Percentiles rank a stretch among this genome's conserved stretches.
These are phyloP conservation scores for Charadrius vociferus DNA, from an alignment of 2,113 vertebrate species.

Conservation along the genomic window DNA sequence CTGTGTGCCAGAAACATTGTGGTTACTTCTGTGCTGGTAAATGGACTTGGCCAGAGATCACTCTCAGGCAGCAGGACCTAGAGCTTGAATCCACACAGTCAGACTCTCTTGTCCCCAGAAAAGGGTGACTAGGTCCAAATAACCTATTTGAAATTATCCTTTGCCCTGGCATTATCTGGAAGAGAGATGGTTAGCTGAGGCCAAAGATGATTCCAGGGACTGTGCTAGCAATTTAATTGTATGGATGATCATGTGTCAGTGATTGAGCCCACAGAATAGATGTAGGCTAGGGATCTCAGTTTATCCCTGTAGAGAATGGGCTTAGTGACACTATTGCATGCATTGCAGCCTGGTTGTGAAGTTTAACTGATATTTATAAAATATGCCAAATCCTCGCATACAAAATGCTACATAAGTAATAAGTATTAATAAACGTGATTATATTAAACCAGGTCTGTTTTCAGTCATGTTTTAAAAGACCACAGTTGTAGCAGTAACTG, in stretches of 20 bases:
- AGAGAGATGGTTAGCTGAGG: neutral
- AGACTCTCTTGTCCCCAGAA: neutral
- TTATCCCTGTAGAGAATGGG: conserved; percentile 63
- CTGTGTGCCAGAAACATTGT: neutral
- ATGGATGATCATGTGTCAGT: neutral
- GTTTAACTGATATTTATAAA: conserved; percentile 53
- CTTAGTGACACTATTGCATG: conserved; percentile 31
- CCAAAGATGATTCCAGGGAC: neutral
- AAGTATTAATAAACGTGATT: conserved; percentile 61
- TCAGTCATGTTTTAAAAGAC: conserved; percentile 49
- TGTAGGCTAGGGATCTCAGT: neutral
- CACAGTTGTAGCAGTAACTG: conserved; percentile 24
- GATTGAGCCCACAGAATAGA: conserved; percentile 10
- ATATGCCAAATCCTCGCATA: conserved; percentile 42
- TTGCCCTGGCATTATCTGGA: neutral
- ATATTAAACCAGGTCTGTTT: conserved; percentile 55
- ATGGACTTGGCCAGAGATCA: neutral
- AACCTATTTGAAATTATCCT: neutral
- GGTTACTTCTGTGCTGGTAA: neutral
- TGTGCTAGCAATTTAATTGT: conserved; percentile 17
- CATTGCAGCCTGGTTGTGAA: conserved; percentile 35
- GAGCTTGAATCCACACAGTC: neutral
- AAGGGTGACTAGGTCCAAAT: neutral
- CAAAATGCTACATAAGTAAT: conserved; percentile 59
- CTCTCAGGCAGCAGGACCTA: neutral